These are phyloP conservation scores for Proisotoma minuta DNA, from an alignment of 2,888 invertebrate genomes.

Conservation along the genomic window DNA sequence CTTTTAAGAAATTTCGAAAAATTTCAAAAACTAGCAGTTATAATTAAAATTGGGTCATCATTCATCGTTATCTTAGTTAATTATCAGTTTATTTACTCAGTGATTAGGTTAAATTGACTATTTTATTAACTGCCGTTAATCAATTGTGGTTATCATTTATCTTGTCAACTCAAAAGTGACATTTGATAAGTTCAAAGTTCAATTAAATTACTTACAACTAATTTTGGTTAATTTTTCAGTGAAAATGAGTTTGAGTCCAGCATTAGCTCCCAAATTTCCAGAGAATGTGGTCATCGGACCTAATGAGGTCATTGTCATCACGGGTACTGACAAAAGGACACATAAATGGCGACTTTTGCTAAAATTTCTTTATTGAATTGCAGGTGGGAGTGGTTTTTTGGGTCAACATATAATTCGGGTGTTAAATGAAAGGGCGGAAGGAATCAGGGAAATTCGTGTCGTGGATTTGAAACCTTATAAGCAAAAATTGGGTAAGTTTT, in stretches of 20 bases:
- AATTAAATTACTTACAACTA: too few species aligned
- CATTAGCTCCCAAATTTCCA: constrained; percentile 34
- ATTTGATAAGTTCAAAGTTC: too few species aligned
- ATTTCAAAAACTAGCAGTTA: too few species aligned
- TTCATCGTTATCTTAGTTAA: too few species aligned
- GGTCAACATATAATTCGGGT: constrained; percentile 61
- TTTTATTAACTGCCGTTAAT: too few species aligned
- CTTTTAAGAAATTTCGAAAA: too few species aligned
- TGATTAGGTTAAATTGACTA: too few species aligned
- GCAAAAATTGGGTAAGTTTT: constrained; percentile 54
- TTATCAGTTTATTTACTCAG: too few species aligned
- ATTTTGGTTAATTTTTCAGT: too few species aligned
- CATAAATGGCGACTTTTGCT: not conserved
- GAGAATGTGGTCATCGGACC: constrained; percentile 36
- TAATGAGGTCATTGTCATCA: constrained; percentile 42
- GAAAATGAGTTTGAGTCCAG: constrained; percentile 31
- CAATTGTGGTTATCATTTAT: not conserved
- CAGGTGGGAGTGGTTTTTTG: constrained; percentile 59
- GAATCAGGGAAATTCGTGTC: constrained; percentile 58
- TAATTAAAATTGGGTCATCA: too few species aligned
- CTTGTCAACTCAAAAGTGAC: too few species aligned
- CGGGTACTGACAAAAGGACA: constrained; percentile 25
- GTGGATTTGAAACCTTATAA: constrained; percentile 57
- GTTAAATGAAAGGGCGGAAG: constrained; percentile 54
- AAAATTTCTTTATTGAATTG: not conserved